Base-by-base conservation (phyloP, 2,888 invertebrate genomes). In the Macrophya annulata region DNA sequence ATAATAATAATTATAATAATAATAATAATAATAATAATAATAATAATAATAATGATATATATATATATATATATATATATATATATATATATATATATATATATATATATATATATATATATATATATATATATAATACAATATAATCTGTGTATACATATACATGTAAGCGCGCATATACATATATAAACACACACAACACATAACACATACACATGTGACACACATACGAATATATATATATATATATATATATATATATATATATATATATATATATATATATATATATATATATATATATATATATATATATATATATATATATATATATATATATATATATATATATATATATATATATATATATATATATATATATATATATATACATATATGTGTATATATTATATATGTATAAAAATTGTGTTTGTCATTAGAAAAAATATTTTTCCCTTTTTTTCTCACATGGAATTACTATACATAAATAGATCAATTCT, bases 371-470 rank as follows among this genome's bases (percentile, higher is more conserved):
- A 10, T n/a, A 77, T n/a, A 12, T 5, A 77, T 4, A 55, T 51
- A 37, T 8, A 37, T 12, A 37, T 40, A 59, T 37, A 55, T 37
- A 55, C n/a, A n/a, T n/a, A n/a, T n/a, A n/a, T n/a, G n/a, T n/a
- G n/a, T n/a, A n/a, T n/a, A n/a, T n/a, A n/a, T n/a, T 45, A n/a
- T 55, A 79, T 55, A 59, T 55, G 55, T 31, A 79, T 37, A 37
- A 55, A 76, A 76, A 79, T 79, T 79, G 55, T 79, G 77, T 79
- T 79, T 55, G 77, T 37, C 77, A 79, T 37, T 79, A 82, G 82
- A 62, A 65, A 65, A 79, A 82, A 62, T 15, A 82, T 65, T 65
- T 82, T 82, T 65, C 45, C 43, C 43, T 79, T 82, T 43, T 81
- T 65, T 82, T 82, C 65, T 62, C 62, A 65, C 43, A 82, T 51